Base-by-base conservation (phyloP, 2,113 vertebrate genomes). In the Octodon degus region DNA sequence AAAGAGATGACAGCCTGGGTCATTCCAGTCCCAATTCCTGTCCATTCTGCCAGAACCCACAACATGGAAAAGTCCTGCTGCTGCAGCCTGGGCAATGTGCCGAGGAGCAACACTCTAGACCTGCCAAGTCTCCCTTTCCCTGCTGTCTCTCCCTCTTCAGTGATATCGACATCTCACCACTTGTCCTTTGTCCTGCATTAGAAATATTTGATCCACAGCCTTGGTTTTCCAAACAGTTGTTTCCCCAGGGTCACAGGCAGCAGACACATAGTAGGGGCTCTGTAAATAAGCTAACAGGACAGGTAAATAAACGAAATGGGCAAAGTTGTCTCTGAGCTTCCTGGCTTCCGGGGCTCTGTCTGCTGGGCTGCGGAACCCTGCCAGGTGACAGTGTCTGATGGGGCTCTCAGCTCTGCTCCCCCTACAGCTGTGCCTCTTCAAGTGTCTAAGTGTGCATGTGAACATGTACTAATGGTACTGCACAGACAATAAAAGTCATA, bases 341-440 rank as follows among this genome's bases (percentile, higher is more conserved):
- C 85, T 13, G 77, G 37, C 89, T 90, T 80, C 47, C 65, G 40
- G 68, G 86, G 80, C 25, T 67, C 40, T 74, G 63, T 50, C 67
- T 65, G 1, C 2, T 13, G 67, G 91, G 83, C 65, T 62, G 88
- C 72, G 95, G 90, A 95, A 90, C 55, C 86, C 88, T 62, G 53
- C 63, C 85, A 72, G 86, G 82, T 76, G 65, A 92, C 60, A 86
- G 12, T 74, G 60, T 58, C 86, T 90, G 20, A 97, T 47, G n/a
- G 87, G 53, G 58, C 32, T 22, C 80, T 81, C 80, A 27, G 76
- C 43, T 86, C 43, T 0, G 65, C 43, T 40, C 62, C 72, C 72
- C 27, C n/a, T 37, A 30, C 0, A 63, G 63, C 19, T 83, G 32
- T 37, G 32, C 85, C 89, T 93, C 60, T 85, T 13, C 58, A 79